Evolutionary conservation across 2,888 invertebrate species (phyloP).

Genomic region (Lochmaea crataegi): DNA sequence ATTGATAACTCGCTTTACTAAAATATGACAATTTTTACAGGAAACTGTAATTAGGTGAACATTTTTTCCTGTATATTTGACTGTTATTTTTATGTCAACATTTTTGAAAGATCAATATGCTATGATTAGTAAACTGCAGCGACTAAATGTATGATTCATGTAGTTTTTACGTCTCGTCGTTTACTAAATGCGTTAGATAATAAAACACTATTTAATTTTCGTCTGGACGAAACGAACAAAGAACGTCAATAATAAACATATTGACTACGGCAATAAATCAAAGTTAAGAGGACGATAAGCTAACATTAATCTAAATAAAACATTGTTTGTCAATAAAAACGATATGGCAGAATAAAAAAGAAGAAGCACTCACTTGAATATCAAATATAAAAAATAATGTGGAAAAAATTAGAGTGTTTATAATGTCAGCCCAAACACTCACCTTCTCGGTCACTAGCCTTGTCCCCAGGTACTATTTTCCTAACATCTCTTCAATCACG

Average conservation of each 20-base stretch:
- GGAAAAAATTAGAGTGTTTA: too few relatives aligned
- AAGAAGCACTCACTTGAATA: not conserved
- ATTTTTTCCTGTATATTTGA: too few relatives aligned
- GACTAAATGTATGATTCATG: not conserved
- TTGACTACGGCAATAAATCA: constrained; percentile 11
- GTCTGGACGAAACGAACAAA: not conserved
- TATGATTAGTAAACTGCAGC: not conserved
- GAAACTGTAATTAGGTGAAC: too few relatives aligned
- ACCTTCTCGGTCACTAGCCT: too few relatives aligned
- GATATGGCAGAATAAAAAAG: not conserved
- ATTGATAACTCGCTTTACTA: too few relatives aligned
- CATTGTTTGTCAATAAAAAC: constrained; percentile 4
- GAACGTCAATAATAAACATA: constrained; percentile 11
- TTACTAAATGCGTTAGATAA: not conserved
- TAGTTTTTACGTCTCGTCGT: not conserved
- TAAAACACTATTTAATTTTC: constrained; percentile 1
- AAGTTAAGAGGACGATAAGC: constrained; percentile 6
- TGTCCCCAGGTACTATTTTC: too few relatives aligned
- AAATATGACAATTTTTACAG: too few relatives aligned
- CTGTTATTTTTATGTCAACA: too few relatives aligned
- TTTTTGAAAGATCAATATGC: too few relatives aligned
- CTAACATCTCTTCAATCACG: too few relatives aligned
- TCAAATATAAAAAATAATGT: too few relatives aligned
- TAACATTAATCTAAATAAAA: constrained; percentile 12
- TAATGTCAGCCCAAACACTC: too few relatives aligned